Percentiles rank a stretch among this genome's conserved stretches.
Evolutionary conservation across 2,797 vertebrate species (phyloP).

Genomic region (Eidolon dupreanum): DNA sequence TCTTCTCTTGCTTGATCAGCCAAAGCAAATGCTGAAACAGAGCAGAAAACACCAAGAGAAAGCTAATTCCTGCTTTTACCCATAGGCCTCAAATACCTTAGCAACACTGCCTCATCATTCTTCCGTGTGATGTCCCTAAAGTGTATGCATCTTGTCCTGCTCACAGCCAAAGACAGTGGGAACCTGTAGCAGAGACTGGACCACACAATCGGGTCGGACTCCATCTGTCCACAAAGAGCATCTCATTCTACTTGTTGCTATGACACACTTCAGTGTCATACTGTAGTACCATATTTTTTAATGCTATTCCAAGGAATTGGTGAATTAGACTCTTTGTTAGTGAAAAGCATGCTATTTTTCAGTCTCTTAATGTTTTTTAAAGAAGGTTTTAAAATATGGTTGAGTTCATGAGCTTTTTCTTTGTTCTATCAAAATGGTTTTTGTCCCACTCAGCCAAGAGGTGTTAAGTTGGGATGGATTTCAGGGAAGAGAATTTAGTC

Average conservation of each 20-base stretch:
- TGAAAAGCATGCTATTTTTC: neutral
- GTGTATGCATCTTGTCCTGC: neutral
- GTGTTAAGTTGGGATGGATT: neutral
- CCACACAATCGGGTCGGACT: neutral
- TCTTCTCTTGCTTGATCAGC: neutral
- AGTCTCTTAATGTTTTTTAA: neutral
- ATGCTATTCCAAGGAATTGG: neutral
- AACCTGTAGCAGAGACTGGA: neutral
- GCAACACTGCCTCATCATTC: neutral
- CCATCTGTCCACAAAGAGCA: neutral
- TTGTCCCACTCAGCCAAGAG: neutral
- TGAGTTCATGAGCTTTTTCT: neutral
- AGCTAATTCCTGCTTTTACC: neutral
- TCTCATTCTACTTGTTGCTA: neutral
- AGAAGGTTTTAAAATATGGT: neutral
- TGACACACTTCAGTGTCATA: neutral
- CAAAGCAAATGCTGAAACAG: neutral
- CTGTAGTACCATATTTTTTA: neutral
- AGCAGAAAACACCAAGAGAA: neutral
- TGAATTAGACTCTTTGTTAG: neutral
- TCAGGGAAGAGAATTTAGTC: neutral
- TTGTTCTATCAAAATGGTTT: neutral
- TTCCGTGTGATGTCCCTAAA: neutral
- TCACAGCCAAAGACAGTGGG: neutral
- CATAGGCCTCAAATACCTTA: neutral